phyloP scores from a whole-genome alignment of 1,140 invertebrate species.

The Oppia nitens region DNA sequence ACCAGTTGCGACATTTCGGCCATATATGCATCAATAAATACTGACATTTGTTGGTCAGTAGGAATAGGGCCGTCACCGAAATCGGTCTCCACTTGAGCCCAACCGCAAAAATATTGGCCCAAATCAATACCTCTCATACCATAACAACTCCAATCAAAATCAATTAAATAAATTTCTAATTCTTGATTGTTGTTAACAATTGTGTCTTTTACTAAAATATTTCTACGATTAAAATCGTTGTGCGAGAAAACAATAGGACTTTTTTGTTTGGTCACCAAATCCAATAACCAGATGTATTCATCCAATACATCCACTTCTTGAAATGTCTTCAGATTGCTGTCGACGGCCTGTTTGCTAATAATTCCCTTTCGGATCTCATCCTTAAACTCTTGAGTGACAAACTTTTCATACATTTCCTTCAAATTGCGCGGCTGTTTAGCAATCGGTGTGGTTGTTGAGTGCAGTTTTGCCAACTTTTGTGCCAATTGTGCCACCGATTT shows the following conservation, averaged over 20 bases:
- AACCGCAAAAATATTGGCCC: conserved; percentile 26
- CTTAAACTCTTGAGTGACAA: too few species aligned
- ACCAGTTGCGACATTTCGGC: not conserved
- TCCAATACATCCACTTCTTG: too few species aligned
- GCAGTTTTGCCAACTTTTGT: not conserved
- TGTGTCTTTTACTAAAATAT: not conserved
- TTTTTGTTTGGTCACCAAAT: too few species aligned
- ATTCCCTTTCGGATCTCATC: too few species aligned
- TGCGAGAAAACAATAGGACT: not conserved
- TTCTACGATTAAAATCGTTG: conserved; percentile 7
- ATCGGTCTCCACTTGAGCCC: conserved; percentile 1
- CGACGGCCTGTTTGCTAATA: too few species aligned
- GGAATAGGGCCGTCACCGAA: conserved; percentile 10
- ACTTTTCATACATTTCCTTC: too few species aligned
- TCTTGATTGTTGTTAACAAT: not conserved
- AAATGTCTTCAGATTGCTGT: too few species aligned
- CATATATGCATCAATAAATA: conserved; percentile 9
- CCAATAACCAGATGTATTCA: too few species aligned
- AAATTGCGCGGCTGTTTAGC: not conserved
- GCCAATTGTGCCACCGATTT: not conserved
- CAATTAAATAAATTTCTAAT: conserved; percentile 40
- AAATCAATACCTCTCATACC: conserved; percentile 64
- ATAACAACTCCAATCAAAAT: conserved; percentile 51
- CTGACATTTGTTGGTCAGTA: conserved; percentile 2
- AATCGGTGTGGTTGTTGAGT: conserved; percentile 3